Evolutionary conservation across 1,140 invertebrate genomes (phyloP).

Genomic region (Limonius californicus): DNA sequence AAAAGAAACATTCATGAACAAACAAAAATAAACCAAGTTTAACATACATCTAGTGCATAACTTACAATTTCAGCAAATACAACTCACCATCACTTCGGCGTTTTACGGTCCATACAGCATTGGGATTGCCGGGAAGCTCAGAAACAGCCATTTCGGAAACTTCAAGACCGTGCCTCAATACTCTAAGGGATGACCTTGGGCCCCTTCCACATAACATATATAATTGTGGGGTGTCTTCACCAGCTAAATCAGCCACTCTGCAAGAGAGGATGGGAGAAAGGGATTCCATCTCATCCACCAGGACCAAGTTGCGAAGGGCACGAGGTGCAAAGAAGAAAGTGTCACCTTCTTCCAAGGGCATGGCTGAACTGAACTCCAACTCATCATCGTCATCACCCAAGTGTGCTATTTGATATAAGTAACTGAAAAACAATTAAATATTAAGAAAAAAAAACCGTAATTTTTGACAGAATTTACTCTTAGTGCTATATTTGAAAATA

Average conservation of each 20-base stretch:
- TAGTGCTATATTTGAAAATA: no score
- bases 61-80: background rate
- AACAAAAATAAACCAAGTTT: no score
- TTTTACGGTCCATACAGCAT: slow-evolving; percentile 99
- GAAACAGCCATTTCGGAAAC: slow-evolving; percentile 99
- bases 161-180: slow-evolving; percentile 95
- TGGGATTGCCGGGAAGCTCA: slow-evolving; percentile 97
- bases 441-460: no score
- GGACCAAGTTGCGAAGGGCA: slow-evolving; percentile 89
- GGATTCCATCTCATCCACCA: slow-evolving; percentile 98
- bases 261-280: slow-evolving; percentile 89
- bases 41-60: no score
- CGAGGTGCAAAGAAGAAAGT: slow-evolving; percentile 98
- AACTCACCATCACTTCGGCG: slow-evolving; percentile 87
- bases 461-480: no score
- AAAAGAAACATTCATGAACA: no score
- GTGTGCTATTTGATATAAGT: slow-evolving; percentile 98
- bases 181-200: slow-evolving; percentile 86
- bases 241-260: slow-evolving; percentile 81
- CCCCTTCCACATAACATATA: slow-evolving; percentile 95
- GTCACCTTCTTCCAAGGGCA: slow-evolving; percentile 97
- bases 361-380: slow-evolving; percentile 97
- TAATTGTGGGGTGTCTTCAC: slow-evolving; percentile 98
- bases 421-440: slow-evolving; percentile 59
- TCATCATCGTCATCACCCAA: slow-evolving; percentile 99